Base-by-base conservation (phyloP, 2,888 invertebrate genomes). In the Spatulosminthurus flaviceps region DNA sequence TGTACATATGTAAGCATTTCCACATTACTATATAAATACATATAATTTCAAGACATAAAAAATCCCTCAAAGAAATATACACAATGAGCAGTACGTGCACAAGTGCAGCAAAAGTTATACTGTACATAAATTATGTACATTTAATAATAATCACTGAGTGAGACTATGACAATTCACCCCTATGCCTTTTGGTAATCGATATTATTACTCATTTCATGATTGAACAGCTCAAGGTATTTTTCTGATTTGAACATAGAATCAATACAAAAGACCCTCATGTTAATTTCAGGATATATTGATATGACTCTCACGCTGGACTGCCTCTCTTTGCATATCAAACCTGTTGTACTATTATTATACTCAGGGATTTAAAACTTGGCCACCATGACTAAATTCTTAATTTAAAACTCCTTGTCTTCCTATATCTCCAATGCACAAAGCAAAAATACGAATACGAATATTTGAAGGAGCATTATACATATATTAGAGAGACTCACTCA, bases 231-330 rank as follows among this genome's bases (percentile, higher is more conserved):
- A 51, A 51, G 51, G 51, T 51, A n/a, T 51, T n/a, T 51, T 51
- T 51, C 9, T n/a, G n/a, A 19, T 11, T 51, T 51, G 67, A 67
- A 67, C 11, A 67, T 19, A 67, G 67, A 67, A 67, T n/a, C 26
- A 26, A 67, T 13, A 67, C 29, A 28, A 67, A n/a, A 67, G 28
- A 19, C 29, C 29, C 29, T 28, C 67, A 67, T 28, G 28, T 29
- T 67, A 67, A 67, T 67, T 67, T 67, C 26, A 7, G 28, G 28
- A 29, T 26, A n/a, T n/a, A 67, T 67, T 67, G 26, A 67, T 67
- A 29, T 26, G 28, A 67, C 26, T 64, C 22, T 5, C 26, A 26
- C 26, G 29, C 28, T 28, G 4, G 26, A 67, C 28, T 28, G 24
- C 28, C 28, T 13, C n/a, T n/a, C 67, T n/a, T 22, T 24, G 24